phyloP scores from a whole-genome alignment of 2,888 invertebrate species.

The Folsomia candida region DNA sequence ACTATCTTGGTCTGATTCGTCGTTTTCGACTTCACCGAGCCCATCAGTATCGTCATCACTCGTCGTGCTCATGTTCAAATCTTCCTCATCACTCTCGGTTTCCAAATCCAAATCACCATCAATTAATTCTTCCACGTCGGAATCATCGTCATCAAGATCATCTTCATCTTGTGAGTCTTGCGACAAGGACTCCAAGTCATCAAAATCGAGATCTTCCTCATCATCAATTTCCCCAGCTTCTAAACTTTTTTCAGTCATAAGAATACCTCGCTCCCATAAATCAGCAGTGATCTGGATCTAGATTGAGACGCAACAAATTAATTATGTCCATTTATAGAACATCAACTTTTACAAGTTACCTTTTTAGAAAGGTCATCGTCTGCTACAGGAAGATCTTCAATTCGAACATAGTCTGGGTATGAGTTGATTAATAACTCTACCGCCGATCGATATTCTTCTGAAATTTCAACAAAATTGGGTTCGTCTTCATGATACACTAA shows the following conservation, averaged over 20 bases:
- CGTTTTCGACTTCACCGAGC: slow-evolving; percentile 14
- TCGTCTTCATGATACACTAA: slow-evolving; percentile 76
- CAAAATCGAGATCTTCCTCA: slow-evolving; percentile 9
- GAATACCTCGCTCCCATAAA: slow-evolving; percentile 78
- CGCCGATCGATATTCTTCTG: slow-evolving; percentile 65
- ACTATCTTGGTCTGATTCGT: slow-evolving; percentile 10
- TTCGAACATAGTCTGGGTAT: slow-evolving; percentile 74
- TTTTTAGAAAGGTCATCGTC: slow-evolving; percentile 63
- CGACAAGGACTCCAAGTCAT: not conserved
- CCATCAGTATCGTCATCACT: not conserved
- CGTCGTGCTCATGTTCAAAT: slow-evolving; percentile 1
- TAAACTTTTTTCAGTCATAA: slow-evolving; percentile 69
- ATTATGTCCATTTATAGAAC: slow-evolving; percentile 5
- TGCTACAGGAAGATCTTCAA: slow-evolving; percentile 67
- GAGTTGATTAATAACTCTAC: slow-evolving; percentile 68
- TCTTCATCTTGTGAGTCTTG: slow-evolving; percentile 18
- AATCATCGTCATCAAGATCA: slow-evolving; percentile 3
- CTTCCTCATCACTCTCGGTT: slow-evolving; percentile 17
- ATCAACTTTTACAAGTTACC: slow-evolving; percentile 55
- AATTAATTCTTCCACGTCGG: slow-evolving; percentile 15
- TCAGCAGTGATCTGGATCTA: slow-evolving; percentile 65
- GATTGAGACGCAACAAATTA: slow-evolving; percentile 31
- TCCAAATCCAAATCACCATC: slow-evolving; percentile 3
- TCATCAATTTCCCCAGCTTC: slow-evolving; percentile 51
- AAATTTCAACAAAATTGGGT: slow-evolving; percentile 72